Evolutionary conservation across 2,888 invertebrate species (phyloP).

Genomic region (Eilema depressum): DNA sequence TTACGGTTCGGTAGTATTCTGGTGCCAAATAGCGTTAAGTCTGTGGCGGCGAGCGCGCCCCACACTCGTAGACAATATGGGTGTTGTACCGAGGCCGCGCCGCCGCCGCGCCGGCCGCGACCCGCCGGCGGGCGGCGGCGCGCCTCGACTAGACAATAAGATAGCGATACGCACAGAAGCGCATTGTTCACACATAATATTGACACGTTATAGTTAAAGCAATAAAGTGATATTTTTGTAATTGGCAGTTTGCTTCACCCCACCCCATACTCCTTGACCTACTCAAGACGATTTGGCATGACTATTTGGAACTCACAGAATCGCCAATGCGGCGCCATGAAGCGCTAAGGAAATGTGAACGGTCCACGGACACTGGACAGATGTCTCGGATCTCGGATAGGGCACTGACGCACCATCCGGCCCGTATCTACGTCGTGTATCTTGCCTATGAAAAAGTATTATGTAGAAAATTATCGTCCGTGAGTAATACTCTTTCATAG

Average conservation of each 20-base stretch:
- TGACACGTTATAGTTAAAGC: conserved; percentile 59
- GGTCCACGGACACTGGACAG: no score
- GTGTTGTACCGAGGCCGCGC: conserved; percentile 20
- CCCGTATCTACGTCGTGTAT: no score
- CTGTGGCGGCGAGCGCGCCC: conserved; percentile 13
- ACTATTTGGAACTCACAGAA: no score
- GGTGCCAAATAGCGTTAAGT: conserved; percentile 68
- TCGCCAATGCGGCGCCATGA: no score
- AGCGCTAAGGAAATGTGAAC: no score
- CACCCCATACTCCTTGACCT: no score
- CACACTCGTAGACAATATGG: conserved; percentile 29
- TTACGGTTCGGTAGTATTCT: conserved; percentile 27
- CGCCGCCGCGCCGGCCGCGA: no score
- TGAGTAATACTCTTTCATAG: no score
- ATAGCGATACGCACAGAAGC: conserved; percentile 52
- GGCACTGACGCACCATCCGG: no score
- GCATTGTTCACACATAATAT: conserved; percentile 41
- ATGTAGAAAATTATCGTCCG: not conserved
- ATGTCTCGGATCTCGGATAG: no score
- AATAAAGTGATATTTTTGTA: conserved; percentile 78
- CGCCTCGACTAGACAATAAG: conserved; percentile 58
- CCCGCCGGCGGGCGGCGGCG: no score
- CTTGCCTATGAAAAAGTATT: not conserved
- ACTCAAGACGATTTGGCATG: no score
- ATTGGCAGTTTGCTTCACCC: not conserved